Conservation (phyloP, 2,113 vertebrate genomes). For the Actenoides hombroni region DNA sequence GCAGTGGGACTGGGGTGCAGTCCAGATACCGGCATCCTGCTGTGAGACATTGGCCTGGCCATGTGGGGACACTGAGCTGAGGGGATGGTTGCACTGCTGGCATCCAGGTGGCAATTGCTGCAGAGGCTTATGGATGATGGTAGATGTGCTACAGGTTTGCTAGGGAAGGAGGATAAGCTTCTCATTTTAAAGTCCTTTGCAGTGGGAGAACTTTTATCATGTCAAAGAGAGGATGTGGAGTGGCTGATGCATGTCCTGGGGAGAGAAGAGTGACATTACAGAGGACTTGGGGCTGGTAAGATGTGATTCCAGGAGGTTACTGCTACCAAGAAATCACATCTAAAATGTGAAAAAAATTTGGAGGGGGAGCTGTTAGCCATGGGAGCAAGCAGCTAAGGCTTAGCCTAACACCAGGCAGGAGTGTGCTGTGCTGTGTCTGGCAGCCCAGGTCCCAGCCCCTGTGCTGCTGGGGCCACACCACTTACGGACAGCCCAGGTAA, state of each 20-base stretch:
- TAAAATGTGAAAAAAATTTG: not conserved
- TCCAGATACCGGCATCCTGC: not conserved
- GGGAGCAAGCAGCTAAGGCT: not conserved
- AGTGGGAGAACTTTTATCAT: not conserved
- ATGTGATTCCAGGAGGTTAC: not conserved
- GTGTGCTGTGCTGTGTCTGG: fast-evolving
- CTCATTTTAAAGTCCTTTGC: fast-evolving
- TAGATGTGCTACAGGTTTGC: not conserved
- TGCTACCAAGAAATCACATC: not conserved
- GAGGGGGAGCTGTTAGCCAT: not conserved
- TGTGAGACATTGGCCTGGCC: too few relatives aligned
- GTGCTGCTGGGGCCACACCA: fast-evolving
- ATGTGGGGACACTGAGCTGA: not conserved
- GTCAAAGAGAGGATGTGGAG: not conserved
- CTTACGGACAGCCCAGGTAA: not conserved
- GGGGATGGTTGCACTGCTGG: not conserved
- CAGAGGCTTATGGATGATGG: not conserved
- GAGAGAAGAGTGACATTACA: not conserved
- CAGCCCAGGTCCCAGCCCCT: not conserved
- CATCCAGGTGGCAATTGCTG: not conserved
- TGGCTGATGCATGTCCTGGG: fast-evolving
- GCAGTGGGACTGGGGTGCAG: not conserved
- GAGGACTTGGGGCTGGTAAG: not conserved
- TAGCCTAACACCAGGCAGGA: not conserved
- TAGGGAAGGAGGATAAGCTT: not conserved